A percentile compares a stretch with the other conserved stretches of the same genome.
Evolutionary conservation across 2,888 invertebrate species (phyloP).

Genomic region (Azorinus chamasolen): DNA sequence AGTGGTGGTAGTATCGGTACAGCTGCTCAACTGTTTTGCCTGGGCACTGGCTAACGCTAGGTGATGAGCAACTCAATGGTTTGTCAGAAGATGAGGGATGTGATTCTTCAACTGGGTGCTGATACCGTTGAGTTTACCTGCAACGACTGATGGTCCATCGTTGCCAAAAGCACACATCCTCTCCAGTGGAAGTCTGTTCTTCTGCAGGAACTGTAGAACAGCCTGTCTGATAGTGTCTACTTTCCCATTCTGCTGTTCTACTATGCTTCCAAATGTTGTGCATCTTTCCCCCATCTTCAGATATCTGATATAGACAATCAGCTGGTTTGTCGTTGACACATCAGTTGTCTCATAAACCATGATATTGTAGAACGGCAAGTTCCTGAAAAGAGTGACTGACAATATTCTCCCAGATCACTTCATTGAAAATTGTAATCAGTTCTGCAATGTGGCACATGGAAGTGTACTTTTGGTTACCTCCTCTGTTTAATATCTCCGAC

Average conservation of each 20-base stretch:
- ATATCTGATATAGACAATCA: conserved; percentile 33
- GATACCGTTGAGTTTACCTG: conserved; percentile 39
- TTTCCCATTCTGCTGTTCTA: conserved; percentile 30
- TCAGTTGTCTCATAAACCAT: conserved; percentile 58
- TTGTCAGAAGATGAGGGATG: conserved; percentile 34
- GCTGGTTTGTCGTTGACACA: conserved; percentile 28
- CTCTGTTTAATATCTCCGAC: no score
- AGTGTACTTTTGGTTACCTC: no score
- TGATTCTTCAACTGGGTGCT: conserved; percentile 4
- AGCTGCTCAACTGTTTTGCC: conserved; percentile 45
- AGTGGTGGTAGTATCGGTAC: conserved; percentile 39
- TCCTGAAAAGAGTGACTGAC: no score
- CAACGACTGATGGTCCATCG: conserved; percentile 53
- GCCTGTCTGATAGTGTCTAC: conserved; percentile 34
- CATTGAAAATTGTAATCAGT: no score
- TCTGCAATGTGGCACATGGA: no score
- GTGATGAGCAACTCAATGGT: conserved; percentile 52
- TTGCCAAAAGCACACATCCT: conserved; percentile 46
- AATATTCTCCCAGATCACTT: no score
- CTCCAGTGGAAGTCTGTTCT: conserved; percentile 10
- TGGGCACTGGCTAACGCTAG: conserved; percentile 42
- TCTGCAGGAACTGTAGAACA: conserved; percentile 11
- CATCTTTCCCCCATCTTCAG: neutral
- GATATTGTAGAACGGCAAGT: conserved; percentile 18
- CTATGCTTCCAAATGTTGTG: conserved; percentile 14